A percentile compares a stretch with the other conserved stretches of the same genome.
Conservation (phyloP, 2,797 vertebrate genomes). For the Muscicapa comitata region DNA sequence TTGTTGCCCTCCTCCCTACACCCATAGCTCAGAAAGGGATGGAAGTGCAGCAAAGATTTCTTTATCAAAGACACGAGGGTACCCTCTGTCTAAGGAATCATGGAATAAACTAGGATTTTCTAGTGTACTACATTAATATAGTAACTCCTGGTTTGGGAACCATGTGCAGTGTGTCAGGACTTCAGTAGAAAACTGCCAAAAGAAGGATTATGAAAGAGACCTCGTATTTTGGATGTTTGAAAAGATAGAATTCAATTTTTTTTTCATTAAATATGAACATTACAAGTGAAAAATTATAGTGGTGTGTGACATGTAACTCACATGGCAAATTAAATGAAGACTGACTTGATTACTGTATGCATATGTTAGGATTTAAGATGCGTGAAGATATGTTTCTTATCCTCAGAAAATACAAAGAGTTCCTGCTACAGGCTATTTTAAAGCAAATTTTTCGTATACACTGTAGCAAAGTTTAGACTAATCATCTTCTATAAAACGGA, state of each 20-base stretch:
- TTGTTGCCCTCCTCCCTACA: neutral
- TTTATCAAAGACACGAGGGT: neutral
- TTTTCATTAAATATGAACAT: neutral
- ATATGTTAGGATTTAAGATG: neutral
- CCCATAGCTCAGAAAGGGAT: neutral
- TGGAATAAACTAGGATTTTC: neutral
- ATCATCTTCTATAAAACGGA: neutral
- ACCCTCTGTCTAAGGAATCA: accelerated
- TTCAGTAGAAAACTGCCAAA: neutral
- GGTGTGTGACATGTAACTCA: neutral
- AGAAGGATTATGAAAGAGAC: neutral
- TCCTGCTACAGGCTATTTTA: neutral
- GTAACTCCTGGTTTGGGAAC: neutral
- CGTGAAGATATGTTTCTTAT: neutral
- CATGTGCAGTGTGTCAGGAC: neutral
- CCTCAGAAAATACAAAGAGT: neutral
- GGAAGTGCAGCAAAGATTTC: neutral
- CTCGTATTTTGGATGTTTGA: neutral
- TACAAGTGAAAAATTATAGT: neutral
- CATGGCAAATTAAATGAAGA: neutral
- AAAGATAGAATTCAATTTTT: neutral
- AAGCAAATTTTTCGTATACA: neutral
- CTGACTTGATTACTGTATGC: neutral
- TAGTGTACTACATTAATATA: accelerated
- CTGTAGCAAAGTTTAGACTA: neutral